These are phyloP conservation scores for Nyctibius bracteatus DNA, from an alignment of 2,113 vertebrate species.

Conservation along the genomic window DNA sequence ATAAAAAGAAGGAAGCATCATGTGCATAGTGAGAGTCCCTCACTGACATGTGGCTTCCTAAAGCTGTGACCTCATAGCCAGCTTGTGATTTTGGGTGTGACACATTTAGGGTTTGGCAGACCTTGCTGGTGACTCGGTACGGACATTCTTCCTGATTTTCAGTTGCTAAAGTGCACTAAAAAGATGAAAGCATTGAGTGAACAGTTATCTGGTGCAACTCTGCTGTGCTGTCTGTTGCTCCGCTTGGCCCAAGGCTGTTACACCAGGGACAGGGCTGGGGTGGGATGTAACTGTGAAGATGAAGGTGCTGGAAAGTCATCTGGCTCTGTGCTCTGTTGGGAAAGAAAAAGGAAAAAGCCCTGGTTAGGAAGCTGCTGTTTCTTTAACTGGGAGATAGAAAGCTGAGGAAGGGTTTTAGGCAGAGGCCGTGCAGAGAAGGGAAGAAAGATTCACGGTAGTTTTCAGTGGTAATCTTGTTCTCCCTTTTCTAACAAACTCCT, in stretches of 20 bases:
- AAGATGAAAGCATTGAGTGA: background rate
- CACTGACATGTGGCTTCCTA: background rate
- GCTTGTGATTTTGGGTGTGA: background rate
- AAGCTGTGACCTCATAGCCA: background rate
- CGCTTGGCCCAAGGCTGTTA: background rate
- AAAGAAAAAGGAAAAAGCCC: background rate
- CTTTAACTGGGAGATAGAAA: background rate
- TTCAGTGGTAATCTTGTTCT: background rate
- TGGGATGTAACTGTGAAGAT: background rate
- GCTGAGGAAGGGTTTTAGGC: background rate
- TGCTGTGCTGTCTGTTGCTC: background rate
- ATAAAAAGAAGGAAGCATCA: background rate
- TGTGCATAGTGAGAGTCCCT: background rate
- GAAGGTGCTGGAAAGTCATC: background rate
- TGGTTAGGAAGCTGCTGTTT: background rate
- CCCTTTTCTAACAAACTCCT: background rate
- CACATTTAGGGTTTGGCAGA: rapidly evolving
- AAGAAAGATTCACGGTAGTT: background rate
- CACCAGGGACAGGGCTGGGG: background rate
- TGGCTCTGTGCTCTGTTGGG: background rate
- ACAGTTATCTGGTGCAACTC: background rate
- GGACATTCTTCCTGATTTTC: background rate
- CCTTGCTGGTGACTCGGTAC: background rate
- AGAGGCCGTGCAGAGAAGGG: background rate
- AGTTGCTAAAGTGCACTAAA: background rate